These are phyloP conservation scores for Cephus pygmeus DNA, from an alignment of 2,888 invertebrate genomes.

Conservation along the genomic window DNA sequence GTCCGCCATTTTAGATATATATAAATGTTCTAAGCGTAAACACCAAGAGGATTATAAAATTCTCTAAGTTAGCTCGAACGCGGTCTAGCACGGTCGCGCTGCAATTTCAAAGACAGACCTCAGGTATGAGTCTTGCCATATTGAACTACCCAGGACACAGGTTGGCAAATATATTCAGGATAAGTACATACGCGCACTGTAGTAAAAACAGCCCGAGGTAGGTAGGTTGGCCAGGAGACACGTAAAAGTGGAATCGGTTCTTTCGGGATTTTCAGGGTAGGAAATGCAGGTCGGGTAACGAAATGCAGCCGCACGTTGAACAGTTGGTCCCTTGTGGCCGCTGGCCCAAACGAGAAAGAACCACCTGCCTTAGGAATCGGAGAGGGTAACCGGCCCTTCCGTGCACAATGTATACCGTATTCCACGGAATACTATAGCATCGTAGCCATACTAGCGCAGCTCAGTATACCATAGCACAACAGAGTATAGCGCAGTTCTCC, in stretches of 20 bases:
- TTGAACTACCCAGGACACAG: background rate
- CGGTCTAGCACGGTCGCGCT: background rate
- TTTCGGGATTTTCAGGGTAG: background rate
- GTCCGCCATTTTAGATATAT: too few species aligned
- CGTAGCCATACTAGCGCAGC: background rate
- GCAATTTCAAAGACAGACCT: background rate
- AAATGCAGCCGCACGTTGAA: background rate
- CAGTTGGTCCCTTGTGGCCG: background rate
- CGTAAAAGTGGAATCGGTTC: background rate
- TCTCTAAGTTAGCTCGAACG: too few species aligned
- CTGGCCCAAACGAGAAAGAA: constrained; percentile 54
- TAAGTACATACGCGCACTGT: background rate
- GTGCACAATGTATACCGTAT: background rate
- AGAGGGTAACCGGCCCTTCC: background rate
- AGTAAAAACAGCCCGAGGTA: background rate
- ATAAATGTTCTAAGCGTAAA: too few species aligned
- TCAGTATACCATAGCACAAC: background rate
- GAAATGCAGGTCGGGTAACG: background rate
- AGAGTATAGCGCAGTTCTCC: background rate
- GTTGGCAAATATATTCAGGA: background rate
- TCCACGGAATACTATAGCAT: background rate
- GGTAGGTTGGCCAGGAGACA: background rate
- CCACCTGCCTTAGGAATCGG: constrained; percentile 54
- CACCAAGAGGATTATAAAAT: too few species aligned
- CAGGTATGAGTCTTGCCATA: background rate